Percentiles rank a stretch among this genome's conserved stretches.
Evolutionary conservation across 2,888 invertebrate species (phyloP).

Genomic region (Harpalus rubripes): DNA sequence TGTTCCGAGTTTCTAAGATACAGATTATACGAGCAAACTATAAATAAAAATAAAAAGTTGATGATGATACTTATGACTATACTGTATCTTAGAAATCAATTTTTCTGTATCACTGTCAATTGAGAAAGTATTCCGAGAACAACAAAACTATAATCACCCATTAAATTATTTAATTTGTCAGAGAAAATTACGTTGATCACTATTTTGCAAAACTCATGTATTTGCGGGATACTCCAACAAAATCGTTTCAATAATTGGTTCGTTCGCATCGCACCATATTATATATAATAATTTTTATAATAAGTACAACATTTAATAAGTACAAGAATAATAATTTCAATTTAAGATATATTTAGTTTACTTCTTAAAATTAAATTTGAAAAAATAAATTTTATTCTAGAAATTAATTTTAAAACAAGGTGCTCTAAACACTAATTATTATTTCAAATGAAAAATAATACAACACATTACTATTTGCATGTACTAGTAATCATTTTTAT

Average conservation of each 20-base stretch:
- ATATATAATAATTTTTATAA: background rate
- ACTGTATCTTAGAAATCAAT: background rate
- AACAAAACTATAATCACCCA: background rate
- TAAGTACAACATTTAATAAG: background rate
- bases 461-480: background rate
- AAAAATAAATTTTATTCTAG: background rate
- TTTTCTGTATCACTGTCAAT: background rate
- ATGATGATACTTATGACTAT: background rate
- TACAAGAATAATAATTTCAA: background rate
- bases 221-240: background rate
- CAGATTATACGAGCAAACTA: background rate
- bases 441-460: background rate
- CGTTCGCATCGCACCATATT: background rate
- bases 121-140: background rate
- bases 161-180: background rate
- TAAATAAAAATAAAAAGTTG: too few species aligned
- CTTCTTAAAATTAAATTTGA: background rate
- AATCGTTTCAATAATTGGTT: background rate
- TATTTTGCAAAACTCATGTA: background rate
- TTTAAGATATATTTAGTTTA: background rate
- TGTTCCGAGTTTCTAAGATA: slow-evolving; percentile 19
- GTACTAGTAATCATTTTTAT: too few species aligned
- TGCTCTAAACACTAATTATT: background rate
- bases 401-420: background rate
- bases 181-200: background rate